Evolutionary conservation across 2,797 vertebrate genomes (phyloP), one percentile per base, ranked within the genome.

Genomic region (Odontamblyopus rebecca): DNA sequence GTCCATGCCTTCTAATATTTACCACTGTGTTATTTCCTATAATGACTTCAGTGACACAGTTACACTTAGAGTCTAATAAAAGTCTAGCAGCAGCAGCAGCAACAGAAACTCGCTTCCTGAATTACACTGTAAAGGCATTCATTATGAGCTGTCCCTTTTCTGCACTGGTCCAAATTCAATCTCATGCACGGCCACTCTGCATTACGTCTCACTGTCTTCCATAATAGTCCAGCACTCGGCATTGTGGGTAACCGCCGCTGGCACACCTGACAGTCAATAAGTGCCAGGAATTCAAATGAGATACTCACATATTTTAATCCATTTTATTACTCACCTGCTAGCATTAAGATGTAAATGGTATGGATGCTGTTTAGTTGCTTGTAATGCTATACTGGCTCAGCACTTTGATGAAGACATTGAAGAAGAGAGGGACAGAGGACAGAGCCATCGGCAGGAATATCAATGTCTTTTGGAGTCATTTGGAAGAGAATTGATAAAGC

Each of bases 391-490:
- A 63, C 73, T 74, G 72, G 64, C 61, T 60, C 23, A 75, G 73
- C 67, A 70, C 61, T 74, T 62, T 48, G 44, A 71, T 51, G 61
- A 44, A 70, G 66, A 78, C 68, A 81, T 70, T 82, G 72, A 48
- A 74, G 56, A 9, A 12, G 48, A 48, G 54, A 23, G 32, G 38
- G 68, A 13, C 57, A 48, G 64, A 15, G 29, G 41, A 67, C 59
- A 32, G 76, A 69, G 68, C 73, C 66, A 78, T 70, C n/a, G 79
- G 53, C 38, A 77, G 74, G 82, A 84, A 90, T 88, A 88, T 90
- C 85, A 87, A 92, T 92, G 88, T 89, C 66, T 86, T 82, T 79
- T 85, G 86, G 86, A 81, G 86, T 81, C 86, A 85, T 92, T 93
- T 89, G 81, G 68, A 70, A 79, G 61, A 73, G 35, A 86, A 80